Evolutionary conservation across 2,888 invertebrate species (phyloP), one percentile per base, ranked within the genome.

Genomic region (Leptopilina myrica): DNA sequence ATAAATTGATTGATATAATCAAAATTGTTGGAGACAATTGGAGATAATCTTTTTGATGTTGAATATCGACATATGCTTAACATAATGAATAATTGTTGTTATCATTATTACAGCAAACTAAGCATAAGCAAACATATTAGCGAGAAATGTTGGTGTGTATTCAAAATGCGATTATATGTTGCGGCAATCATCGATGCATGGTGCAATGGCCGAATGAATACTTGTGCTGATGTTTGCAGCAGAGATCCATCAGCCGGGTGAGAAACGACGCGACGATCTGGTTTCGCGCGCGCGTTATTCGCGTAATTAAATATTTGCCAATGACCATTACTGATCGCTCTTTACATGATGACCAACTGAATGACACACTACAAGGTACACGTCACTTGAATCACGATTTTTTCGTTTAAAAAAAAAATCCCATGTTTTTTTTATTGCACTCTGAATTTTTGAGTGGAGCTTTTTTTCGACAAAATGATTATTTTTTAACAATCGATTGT

Each of bases 291-390:
- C 77, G 43, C 77, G 80, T 76, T 78, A 43, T 64, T 9, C 67
- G 82, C 79, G 86, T 85, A 88, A 88, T 88, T 88, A 88, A 88
- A 88, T 88, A 88, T 88, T 88, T 88, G 87, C 82, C 79, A 77
- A 79, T 79, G 81, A 82, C 69, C 49, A 69, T 69, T 53, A 69
- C 20, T 14, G 26, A 69, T 69, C 49, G 69, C 69, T 26, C 49
- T 69, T 6, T 49, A 26, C 69, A 69, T 49, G 69, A 69, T 49
- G 20, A 20, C 49, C 49, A 5, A n/a, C 67, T 67, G 49, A 67
- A 67, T 67, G 64, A 64, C 46, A 15, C 64, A 43, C 49, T 49
- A 12, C 49, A 49, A 20, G 49, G 49, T 66, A 20, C 43, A 43
- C 76, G 26, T 26, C 20, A 15, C 75, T 66, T 46, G 46, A 67